A percentile compares a stretch with the other conserved stretches of the same genome.
phyloP scores from a whole-genome alignment of 2,888 invertebrate species.

The Seira ritae region DNA sequence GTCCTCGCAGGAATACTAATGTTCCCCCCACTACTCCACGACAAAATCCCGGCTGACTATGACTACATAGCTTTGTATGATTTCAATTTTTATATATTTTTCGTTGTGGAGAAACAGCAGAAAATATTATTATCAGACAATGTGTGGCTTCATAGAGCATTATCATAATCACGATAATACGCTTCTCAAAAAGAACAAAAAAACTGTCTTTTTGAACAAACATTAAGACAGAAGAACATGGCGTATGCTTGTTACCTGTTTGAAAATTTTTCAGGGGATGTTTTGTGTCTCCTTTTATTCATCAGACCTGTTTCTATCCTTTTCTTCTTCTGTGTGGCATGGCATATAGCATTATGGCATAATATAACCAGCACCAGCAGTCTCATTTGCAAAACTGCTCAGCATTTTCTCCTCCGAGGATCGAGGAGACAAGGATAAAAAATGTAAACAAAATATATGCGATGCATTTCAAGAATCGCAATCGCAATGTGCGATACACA shows the following conservation, averaged over 20 bases:
- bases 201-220: conserved; percentile 53
- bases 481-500: conserved; percentile 6
- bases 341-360: too few species aligned
- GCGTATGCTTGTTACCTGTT: conserved; percentile 51
- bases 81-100: background rate
- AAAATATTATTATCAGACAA: conserved; percentile 6
- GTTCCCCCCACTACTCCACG: too few species aligned
- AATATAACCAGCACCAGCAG: background rate
- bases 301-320: conserved; percentile 14
- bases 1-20: background rate
- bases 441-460: conserved; percentile 19
- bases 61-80: too few species aligned
- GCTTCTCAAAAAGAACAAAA: conserved; percentile 32
- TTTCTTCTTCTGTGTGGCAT: conserved; percentile 18
- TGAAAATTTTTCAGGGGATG: background rate
- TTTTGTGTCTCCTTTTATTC: conserved; percentile 3
- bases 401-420: background rate
- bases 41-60: too few species aligned
- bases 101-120: too few species aligned
- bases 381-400: conserved; percentile 19
- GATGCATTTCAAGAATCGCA: too few species aligned
- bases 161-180: conserved; percentile 24
- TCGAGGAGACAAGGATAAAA: background rate
- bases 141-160: conserved; percentile 1
- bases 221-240: conserved; percentile 61